Percentiles rank a stretch among this genome's conserved stretches.
Conservation (phyloP, 2,888 invertebrate genomes). For the Drosophila peninsularis region DNA sequence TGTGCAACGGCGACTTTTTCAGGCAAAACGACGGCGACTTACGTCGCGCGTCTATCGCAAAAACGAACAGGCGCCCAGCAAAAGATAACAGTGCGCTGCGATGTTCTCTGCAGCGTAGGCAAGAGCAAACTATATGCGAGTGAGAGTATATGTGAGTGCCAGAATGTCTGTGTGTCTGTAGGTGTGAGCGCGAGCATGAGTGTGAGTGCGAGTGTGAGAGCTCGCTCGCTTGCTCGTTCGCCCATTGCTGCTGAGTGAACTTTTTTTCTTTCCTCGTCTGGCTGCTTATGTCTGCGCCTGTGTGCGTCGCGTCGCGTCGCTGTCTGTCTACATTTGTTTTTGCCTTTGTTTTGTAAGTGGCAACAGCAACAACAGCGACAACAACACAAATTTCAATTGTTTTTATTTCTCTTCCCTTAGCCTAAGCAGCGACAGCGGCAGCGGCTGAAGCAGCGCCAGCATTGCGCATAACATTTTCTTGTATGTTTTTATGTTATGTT, state of each 20-base stretch:
- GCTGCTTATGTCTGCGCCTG: conserved; percentile 15
- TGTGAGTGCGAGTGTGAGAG: conserved; percentile 26
- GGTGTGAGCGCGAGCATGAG: conserved; percentile 3
- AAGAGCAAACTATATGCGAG: conserved; percentile 11
- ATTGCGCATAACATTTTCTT: conserved; percentile 29
- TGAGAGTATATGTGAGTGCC: conserved; percentile 5
- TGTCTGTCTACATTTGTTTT: conserved; percentile 46
- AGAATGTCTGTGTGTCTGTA: conserved; percentile 1
- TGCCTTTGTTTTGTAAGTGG: conserved; percentile 45
- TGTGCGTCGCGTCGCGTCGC: conserved; percentile 1
- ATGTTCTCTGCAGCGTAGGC: conserved; percentile 19
- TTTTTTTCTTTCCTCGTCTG: conserved; percentile 37
- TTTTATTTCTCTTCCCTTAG: conserved; percentile 46
- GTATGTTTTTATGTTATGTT: conserved; percentile 27
- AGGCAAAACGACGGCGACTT: conserved; percentile 79
- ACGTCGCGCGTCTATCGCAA: conserved; percentile 85
- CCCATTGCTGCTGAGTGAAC: conserved; percentile 27
- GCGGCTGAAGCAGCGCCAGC: conserved; percentile 6
- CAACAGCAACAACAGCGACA: conserved; percentile 25
- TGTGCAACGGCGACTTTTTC: conserved; percentile 72
- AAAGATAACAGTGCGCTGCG: conserved; percentile 21
- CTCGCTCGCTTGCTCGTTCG: conserved; percentile 14
- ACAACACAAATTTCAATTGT: conserved; percentile 42
- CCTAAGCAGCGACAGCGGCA: conserved; percentile 23
- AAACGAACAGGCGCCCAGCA: conserved; percentile 82